phyloP scores from a whole-genome alignment of 2,888 invertebrate species.

The Monoplex corrugatus region DNA sequence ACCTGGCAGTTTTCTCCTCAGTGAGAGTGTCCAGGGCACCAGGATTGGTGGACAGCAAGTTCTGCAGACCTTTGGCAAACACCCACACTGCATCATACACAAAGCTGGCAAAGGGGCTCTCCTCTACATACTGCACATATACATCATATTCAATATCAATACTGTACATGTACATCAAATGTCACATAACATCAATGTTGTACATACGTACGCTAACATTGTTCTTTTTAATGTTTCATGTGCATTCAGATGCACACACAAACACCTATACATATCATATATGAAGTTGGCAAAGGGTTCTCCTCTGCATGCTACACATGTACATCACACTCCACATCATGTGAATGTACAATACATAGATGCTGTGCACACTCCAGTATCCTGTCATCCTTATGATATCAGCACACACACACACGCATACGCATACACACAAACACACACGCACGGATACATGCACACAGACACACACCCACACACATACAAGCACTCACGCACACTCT shows the following conservation, averaged over 20 bases:
- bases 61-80: constrained; percentile 88
- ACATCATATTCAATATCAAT: too few relatives aligned
- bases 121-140: constrained; percentile 68
- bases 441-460: background rate
- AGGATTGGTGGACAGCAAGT: constrained; percentile 85
- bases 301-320: too few relatives aligned
- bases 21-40: constrained; percentile 75
- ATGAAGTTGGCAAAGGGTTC: too few relatives aligned
- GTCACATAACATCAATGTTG: background rate
- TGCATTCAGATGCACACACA: background rate
- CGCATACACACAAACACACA: background rate
- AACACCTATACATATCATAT: background rate
- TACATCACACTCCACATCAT: too few relatives aligned
- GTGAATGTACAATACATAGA: too few relatives aligned
- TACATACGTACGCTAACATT: background rate
- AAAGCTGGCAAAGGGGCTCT: constrained; percentile 88
- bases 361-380: too few relatives aligned
- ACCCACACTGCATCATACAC: constrained; percentile 93
- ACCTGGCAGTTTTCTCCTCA: constrained; percentile 73
- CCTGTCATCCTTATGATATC: too few relatives aligned
- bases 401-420: background rate
- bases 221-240: too few relatives aligned
- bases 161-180: background rate
- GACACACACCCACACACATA: background rate
- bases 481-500: background rate